Evolutionary conservation across 2,888 invertebrate species (phyloP).

Genomic region (Heliconius hortense): DNA sequence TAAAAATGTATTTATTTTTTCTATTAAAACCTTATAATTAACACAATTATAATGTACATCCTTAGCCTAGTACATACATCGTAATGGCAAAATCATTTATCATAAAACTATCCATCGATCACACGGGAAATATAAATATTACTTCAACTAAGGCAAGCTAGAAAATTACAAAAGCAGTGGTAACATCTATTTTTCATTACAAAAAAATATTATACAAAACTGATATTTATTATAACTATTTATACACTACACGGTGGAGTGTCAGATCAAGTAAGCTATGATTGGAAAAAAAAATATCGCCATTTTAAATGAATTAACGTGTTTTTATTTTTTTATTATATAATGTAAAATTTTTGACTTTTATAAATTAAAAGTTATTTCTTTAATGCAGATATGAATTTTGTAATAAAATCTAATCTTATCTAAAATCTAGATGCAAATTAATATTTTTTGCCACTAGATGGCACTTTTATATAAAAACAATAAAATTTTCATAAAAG

Average conservation of each 20-base stretch:
- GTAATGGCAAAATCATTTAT: slow-evolving; percentile 78
- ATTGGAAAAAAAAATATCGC: background rate
- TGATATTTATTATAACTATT: background rate
- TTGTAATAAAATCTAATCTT: too few species aligned
- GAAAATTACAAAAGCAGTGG: slow-evolving; percentile 44
- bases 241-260: slow-evolving; percentile 19
- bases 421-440: background rate
- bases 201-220: slow-evolving; percentile 1
- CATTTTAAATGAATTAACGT: background rate
- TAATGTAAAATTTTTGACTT: background rate
- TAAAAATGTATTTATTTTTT: slow-evolving; percentile 67
- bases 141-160: slow-evolving; percentile 69
- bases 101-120: slow-evolving; percentile 58
- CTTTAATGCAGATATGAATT: background rate
- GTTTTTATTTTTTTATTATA: background rate
- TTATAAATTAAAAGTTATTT: background rate
- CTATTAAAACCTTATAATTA: slow-evolving; percentile 76
- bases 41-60: slow-evolving; percentile 79
- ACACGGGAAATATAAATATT: slow-evolving; percentile 72
- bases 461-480: slow-evolving; percentile 7
- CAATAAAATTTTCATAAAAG: background rate
- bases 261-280: background rate
- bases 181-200: background rate
- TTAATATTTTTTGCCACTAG: slow-evolving; percentile 1
- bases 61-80: slow-evolving; percentile 79